phyloP scores from a whole-genome alignment of 2,113 vertebrate species.

The Melanostigma gelatinosum region DNA sequence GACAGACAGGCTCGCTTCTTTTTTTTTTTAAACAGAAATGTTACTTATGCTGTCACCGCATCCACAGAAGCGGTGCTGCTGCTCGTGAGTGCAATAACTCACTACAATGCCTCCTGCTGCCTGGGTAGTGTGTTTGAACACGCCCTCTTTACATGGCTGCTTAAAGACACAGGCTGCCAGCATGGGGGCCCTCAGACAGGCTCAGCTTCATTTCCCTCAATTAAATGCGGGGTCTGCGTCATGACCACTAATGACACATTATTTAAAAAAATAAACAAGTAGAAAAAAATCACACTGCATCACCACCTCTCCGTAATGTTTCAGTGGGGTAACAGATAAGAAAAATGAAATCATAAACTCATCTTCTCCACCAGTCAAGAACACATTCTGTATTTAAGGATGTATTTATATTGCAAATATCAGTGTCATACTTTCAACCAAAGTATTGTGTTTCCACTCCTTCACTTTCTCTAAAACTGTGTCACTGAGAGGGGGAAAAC shows the following conservation, averaged over 20 bases:
- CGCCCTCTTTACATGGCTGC: slow-evolving; percentile 68
- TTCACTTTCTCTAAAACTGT: background rate
- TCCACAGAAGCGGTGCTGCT: slow-evolving; percentile 54
- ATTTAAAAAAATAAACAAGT: background rate
- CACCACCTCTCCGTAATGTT: too few relatives aligned
- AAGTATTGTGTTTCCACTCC: background rate
- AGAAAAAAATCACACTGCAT: too few relatives aligned
- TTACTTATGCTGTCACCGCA: slow-evolving; percentile 29
- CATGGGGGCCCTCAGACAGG: slow-evolving; percentile 36
- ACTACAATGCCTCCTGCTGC: slow-evolving; percentile 54
- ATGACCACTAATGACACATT: background rate
- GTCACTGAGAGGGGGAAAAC: background rate
- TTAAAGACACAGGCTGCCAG: slow-evolving; percentile 75
- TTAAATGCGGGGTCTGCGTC: background rate
- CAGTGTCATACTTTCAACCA: background rate
- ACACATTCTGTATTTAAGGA: background rate
- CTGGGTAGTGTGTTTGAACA: slow-evolving; percentile 53
- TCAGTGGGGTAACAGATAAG: background rate
- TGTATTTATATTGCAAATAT: background rate
- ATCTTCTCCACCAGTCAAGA: background rate
- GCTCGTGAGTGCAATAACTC: slow-evolving; percentile 45
- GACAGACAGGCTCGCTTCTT: background rate
- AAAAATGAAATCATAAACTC: background rate
- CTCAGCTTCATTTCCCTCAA: background rate
- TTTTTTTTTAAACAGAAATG: background rate